phyloP scores from a whole-genome alignment of 2,797 vertebrate species.

The Gallinago stenura region DNA sequence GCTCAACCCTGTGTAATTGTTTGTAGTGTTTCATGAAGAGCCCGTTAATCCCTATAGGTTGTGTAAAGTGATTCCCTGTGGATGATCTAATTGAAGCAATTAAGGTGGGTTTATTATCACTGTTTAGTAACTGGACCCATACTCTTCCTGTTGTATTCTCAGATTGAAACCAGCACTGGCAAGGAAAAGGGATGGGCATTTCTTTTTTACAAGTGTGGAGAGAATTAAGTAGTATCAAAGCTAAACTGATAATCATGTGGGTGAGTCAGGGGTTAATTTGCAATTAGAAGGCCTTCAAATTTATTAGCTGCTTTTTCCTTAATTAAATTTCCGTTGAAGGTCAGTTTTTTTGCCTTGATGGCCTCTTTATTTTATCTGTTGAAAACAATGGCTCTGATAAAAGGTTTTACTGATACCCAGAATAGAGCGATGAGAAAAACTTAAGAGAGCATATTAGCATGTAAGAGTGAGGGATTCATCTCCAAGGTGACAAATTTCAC shows the following conservation, averaged over 20 bases:
- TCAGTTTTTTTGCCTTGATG: constrained; percentile 29
- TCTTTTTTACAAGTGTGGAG: background rate
- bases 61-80: constrained; percentile 46
- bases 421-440: background rate
- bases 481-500: constrained; percentile 4
- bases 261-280: constrained; percentile 60
- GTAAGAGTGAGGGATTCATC: background rate
- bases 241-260: background rate
- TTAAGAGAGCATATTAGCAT: constrained; percentile 14
- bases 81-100: constrained; percentile 67
- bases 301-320: constrained; percentile 25
- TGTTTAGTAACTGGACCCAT: constrained; percentile 53
- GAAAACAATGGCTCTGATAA: constrained; percentile 12
- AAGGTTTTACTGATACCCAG: constrained; percentile 4
- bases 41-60: constrained; percentile 52
- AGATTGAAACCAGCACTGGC: background rate
- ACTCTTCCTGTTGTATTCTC: constrained; percentile 36
- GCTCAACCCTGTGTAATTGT: constrained; percentile 34
- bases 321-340: constrained; percentile 43
- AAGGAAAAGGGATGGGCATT: background rate
- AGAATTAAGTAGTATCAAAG: constrained; percentile 51
- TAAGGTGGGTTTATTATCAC: constrained; percentile 65
- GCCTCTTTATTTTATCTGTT: constrained; percentile 29
- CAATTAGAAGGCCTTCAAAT: constrained; percentile 37
- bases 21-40: constrained; percentile 8